These are phyloP conservation scores for Salvelinus fontinalis DNA, from an alignment of 2,113 vertebrate species.

Conservation along the genomic window DNA sequence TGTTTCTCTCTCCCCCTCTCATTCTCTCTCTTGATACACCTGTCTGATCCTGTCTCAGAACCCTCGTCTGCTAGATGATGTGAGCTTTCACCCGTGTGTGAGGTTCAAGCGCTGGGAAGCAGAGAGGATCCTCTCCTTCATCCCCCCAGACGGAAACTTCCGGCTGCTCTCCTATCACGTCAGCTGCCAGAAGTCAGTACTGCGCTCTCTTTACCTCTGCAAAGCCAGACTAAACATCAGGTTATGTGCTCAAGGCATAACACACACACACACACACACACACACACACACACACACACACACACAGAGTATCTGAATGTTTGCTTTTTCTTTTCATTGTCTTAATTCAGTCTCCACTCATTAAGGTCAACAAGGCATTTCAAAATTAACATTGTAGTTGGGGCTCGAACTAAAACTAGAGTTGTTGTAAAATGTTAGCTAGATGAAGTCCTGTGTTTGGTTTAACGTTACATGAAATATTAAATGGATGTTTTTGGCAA, in stretches of 20 bases:
- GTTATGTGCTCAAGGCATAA: not conserved
- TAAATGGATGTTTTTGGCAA: too few species aligned
- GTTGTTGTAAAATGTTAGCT: too few species aligned
- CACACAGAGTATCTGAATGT: not conserved
- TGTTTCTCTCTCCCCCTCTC: not conserved
- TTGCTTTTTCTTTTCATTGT: not conserved
- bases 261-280: too few species aligned
- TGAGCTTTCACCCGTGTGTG: slow-evolving; percentile 98
- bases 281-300: not conserved
- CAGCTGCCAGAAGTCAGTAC: slow-evolving; percentile 95
- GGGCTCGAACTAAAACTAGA: not conserved
- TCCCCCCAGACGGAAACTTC: slow-evolving; percentile 97
- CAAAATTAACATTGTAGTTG: not conserved
- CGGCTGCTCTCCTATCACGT: slow-evolving; percentile 96
- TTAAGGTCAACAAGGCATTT: slow-evolving; percentile 2
- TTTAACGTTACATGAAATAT: too few species aligned
- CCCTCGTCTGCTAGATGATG: slow-evolving; percentile 92
- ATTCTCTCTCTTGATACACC: not conserved
- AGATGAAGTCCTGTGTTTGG: too few species aligned
- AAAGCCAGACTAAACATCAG: too few species aligned
- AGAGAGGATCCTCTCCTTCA: slow-evolving; percentile 95
- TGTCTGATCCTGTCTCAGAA: slow-evolving; percentile 74
- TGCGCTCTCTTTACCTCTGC: too few species aligned
- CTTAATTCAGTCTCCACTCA: not conserved
- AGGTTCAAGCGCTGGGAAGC: slow-evolving; percentile 99